A percentile compares a stretch with the other conserved stretches of the same genome.
Evolutionary conservation across 2,113 vertebrate species (phyloP).

Genomic region (Micronycteris hirsuta): DNA sequence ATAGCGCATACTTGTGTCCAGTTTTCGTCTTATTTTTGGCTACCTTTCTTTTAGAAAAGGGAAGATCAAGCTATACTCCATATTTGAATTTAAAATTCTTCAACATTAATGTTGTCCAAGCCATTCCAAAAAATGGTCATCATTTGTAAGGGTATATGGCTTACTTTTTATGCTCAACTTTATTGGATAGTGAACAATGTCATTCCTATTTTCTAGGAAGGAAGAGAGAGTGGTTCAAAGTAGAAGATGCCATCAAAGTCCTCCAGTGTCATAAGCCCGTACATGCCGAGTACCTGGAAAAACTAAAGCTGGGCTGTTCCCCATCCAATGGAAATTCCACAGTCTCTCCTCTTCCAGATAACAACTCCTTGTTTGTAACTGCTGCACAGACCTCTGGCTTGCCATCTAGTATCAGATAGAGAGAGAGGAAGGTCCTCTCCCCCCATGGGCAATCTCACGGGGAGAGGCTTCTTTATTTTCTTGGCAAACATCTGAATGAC

Average conservation of each 20-base stretch:
- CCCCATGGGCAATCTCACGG: slow-evolving; percentile 45
- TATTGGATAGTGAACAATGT: not conserved
- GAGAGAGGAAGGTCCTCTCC: slow-evolving; percentile 59
- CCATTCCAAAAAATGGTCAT: not conserved
- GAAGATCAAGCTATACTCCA: not conserved
- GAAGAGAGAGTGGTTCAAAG: slow-evolving; percentile 97
- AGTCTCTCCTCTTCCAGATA: slow-evolving; percentile 83
- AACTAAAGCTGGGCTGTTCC: slow-evolving; percentile 88
- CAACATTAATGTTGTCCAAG: not conserved
- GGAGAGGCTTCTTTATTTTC: slow-evolving; percentile 70
- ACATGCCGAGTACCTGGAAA: slow-evolving; percentile 95
- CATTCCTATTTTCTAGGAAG: slow-evolving; percentile 84
- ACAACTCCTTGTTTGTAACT: slow-evolving; percentile 86
- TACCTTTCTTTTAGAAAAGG: not conserved
- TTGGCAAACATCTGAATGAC: slow-evolving; percentile 73
- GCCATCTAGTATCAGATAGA: slow-evolving; percentile 91
- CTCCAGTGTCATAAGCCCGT: slow-evolving; percentile 96
- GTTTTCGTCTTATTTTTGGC: not conserved
- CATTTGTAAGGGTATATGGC: not conserved
- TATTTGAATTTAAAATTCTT: not conserved
- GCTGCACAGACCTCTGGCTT: slow-evolving; percentile 89
- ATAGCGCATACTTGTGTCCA: not conserved
- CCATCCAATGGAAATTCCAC: slow-evolving; percentile 86
- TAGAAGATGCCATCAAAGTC: slow-evolving; percentile 94
- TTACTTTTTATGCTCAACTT: not conserved